phyloP scores from a whole-genome alignment of 2,113 vertebrate genomes.

The Phyllopteryx taeniolatus region DNA sequence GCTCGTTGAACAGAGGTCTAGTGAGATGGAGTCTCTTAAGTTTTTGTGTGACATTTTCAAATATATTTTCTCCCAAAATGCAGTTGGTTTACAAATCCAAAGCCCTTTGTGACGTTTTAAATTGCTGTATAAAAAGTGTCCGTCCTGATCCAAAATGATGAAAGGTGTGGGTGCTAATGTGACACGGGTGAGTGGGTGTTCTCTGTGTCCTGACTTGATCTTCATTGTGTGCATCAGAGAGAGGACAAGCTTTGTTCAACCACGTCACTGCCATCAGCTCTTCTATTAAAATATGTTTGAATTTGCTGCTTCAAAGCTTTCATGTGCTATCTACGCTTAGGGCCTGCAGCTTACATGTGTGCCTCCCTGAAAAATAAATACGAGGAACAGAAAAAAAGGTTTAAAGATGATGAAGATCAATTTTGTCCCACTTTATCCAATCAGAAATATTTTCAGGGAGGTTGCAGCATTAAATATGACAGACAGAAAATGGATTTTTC shows the following conservation, averaged over 20 bases:
- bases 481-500: not conserved
- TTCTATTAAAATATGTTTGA: slow-evolving; percentile 68
- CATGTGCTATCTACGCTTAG: slow-evolving; percentile 52
- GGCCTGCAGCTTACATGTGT: slow-evolving; percentile 17
- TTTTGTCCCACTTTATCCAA: not conserved
- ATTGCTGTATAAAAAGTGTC: slow-evolving; percentile 19
- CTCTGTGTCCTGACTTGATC: slow-evolving; percentile 17
- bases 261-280: slow-evolving; percentile 45
- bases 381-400: slow-evolving; percentile 1
- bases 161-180: slow-evolving; percentile 19
- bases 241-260: slow-evolving; percentile 54
- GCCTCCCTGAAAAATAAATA: not conserved
- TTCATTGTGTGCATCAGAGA: slow-evolving; percentile 38
- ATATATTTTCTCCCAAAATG: not conserved
- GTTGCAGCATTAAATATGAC: not conserved
- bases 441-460: not conserved
- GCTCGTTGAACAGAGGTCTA: not conserved
- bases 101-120: not conserved
- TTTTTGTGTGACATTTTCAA: not conserved
- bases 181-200: slow-evolving; percentile 5
- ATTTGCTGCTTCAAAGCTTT: slow-evolving; percentile 60
- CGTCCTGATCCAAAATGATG: slow-evolving; percentile 25
- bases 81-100: not conserved
- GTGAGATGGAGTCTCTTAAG: not conserved
- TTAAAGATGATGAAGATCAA: not conserved